Evolutionary conservation across 2,113 vertebrate species (phyloP).

Genomic region (Promerops cafer): DNA sequence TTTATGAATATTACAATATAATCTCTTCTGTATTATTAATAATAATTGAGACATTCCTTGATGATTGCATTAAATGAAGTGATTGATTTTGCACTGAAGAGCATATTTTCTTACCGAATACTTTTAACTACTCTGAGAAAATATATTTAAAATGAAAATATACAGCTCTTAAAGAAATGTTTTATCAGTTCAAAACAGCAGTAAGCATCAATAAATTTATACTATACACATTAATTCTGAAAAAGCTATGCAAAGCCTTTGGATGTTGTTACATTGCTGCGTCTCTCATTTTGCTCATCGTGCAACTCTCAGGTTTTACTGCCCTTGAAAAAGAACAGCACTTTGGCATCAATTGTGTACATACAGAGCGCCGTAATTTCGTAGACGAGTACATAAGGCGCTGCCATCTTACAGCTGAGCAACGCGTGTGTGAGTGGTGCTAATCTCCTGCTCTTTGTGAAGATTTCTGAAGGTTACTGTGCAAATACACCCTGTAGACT

Average conservation of each 20-base stretch:
- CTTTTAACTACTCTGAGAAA: not conserved
- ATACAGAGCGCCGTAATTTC: not conserved
- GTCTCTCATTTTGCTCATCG: not conserved
- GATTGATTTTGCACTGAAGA: constrained; percentile 11
- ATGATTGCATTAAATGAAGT: not conserved
- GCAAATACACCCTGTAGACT: not conserved
- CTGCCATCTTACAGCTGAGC: constrained; percentile 19
- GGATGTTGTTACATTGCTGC: not conserved
- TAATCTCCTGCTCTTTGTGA: constrained; percentile 8
- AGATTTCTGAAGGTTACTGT: constrained; percentile 30
- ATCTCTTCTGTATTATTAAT: not conserved
- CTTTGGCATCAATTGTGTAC: not conserved
- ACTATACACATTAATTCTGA: constrained; percentile 18
- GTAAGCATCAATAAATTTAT: constrained; percentile 18
- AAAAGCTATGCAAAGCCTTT: not conserved
- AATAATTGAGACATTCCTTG: constrained; percentile 2
- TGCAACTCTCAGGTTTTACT: not conserved
- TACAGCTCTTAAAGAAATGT: not conserved
- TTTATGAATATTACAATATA: constrained; percentile 26
- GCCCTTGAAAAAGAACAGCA: constrained; percentile 14
- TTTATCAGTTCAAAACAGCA: constrained; percentile 34
- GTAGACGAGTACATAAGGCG: not conserved
- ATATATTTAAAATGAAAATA: constrained; percentile 11
- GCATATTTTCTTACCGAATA: not conserved
- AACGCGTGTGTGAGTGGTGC: not conserved